Conservation (phyloP, 2,797 vertebrate species). For the Channallabes apus region DNA sequence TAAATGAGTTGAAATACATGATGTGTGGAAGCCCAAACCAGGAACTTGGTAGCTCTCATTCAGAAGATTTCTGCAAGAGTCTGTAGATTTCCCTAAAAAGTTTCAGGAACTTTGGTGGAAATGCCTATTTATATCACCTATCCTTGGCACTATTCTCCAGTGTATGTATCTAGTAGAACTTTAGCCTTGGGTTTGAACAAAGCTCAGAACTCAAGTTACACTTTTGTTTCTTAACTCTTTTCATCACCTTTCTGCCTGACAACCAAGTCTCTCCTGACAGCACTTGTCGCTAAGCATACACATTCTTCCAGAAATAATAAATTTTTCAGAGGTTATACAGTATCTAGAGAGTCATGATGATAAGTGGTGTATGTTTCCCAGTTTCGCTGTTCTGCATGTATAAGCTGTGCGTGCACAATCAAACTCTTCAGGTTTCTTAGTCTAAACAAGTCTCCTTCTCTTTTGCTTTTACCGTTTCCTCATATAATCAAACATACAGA, state of each 20-base stretch:
- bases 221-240: conserved; percentile 33
- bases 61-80: background rate
- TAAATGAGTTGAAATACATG: background rate
- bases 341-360: conserved; percentile 47
- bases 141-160: background rate
- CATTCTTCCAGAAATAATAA: conserved; percentile 62
- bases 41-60: background rate
- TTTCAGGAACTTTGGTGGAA: background rate
- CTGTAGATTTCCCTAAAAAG: background rate
- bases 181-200: conserved; percentile 19
- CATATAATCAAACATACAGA: background rate
- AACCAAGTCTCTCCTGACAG: conserved; percentile 60
- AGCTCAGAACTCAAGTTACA: conserved; percentile 27
- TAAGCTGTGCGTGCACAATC: conserved; percentile 6
- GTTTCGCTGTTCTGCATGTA: conserved; percentile 47
- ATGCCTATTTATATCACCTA: background rate
- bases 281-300: conserved; percentile 61
- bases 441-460: conserved; percentile 23
- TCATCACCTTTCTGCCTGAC: conserved; percentile 50
- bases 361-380: conserved; percentile 40
- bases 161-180: conserved; percentile 17
- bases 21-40: background rate
- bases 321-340: conserved; percentile 49
- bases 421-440: background rate
- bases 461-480: background rate